Percentiles rank a stretch among this genome's conserved stretches.
These are phyloP conservation scores for Unio delphinus DNA, from an alignment of 2,888 invertebrate genomes.

Conservation along the genomic window DNA sequence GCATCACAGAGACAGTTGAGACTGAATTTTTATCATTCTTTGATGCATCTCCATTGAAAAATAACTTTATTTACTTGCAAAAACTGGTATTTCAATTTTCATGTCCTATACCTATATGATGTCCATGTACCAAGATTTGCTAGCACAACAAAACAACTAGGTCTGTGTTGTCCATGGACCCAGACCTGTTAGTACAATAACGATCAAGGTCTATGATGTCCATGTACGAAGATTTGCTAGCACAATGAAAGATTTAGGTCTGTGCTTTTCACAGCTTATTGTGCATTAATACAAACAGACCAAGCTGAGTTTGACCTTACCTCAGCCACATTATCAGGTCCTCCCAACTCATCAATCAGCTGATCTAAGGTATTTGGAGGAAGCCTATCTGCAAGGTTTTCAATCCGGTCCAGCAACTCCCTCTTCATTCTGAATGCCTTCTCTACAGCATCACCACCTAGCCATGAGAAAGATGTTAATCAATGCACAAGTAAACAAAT, in stretches of 20 bases:
- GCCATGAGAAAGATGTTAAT: too few species aligned
- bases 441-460: slow-evolving; percentile 73
- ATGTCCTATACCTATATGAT: too few species aligned
- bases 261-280: background rate
- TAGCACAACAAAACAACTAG: background rate
- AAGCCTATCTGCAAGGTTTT: slow-evolving; percentile 86
- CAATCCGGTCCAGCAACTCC: slow-evolving; percentile 87
- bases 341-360: slow-evolving; percentile 97
- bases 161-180: background rate
- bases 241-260: background rate
- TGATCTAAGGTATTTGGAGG: slow-evolving; percentile 99
- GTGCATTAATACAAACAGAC: background rate
- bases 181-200: background rate
- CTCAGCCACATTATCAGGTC: slow-evolving; percentile 97
- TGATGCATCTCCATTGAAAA: too few species aligned
- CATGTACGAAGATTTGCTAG: background rate
- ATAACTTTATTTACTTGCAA: too few species aligned
- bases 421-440: slow-evolving; percentile 90
- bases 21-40: too few species aligned
- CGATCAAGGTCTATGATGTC: background rate
- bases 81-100: too few species aligned
- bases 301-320: slow-evolving; percentile 66
- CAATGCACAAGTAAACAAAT: too few species aligned
- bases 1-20: too few species aligned
- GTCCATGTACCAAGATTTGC: background rate